A percentile compares a stretch with the other conserved stretches of the same genome.
phyloP scores from a whole-genome alignment of 2,888 invertebrate genomes.

The Drosophila anomelani region DNA sequence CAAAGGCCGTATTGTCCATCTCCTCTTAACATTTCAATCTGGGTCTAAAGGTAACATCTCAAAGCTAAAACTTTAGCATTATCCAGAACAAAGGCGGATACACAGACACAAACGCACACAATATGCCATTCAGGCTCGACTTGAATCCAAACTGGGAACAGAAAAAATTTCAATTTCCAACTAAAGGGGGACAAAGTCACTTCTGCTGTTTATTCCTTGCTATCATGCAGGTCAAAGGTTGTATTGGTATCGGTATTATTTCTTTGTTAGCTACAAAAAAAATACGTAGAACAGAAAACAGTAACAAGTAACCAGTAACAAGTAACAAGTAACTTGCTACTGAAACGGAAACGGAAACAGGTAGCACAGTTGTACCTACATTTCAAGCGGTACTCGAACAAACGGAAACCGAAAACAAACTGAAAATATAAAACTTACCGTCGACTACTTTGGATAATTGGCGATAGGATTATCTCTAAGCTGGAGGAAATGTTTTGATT shows the following conservation, averaged over 20 bases:
- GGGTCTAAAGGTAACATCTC: slow-evolving; percentile 24
- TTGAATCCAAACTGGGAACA: slow-evolving; percentile 15
- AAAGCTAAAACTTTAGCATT: slow-evolving; percentile 26
- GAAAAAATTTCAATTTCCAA: slow-evolving; percentile 34
- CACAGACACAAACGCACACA: slow-evolving; percentile 9
- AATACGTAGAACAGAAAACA: slow-evolving; percentile 12
- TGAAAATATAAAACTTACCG: slow-evolving; percentile 83
- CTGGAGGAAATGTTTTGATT: slow-evolving; percentile 85
- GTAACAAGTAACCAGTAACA: slow-evolving; percentile 9
- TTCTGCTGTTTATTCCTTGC: slow-evolving; percentile 18
- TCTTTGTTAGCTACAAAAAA: slow-evolving; percentile 38
- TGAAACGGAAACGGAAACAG: slow-evolving; percentile 11
- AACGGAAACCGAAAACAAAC: slow-evolving; percentile 46
- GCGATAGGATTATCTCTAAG: slow-evolving; percentile 85
- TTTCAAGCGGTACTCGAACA: slow-evolving; percentile 7
- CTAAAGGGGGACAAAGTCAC: slow-evolving; percentile 23
- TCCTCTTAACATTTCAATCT: slow-evolving; percentile 2
- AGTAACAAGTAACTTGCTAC: slow-evolving; percentile 14
- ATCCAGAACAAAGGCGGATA: slow-evolving; percentile 20
- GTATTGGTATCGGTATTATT: slow-evolving; percentile 24
- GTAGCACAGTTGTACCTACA: slow-evolving; percentile 23
- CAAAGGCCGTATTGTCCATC: background rate
- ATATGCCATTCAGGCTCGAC: slow-evolving; percentile 14
- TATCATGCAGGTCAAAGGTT: slow-evolving; percentile 48
- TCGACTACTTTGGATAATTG: slow-evolving; percentile 85